phyloP scores from a whole-genome alignment of 2,888 invertebrate species.

The Capitulum mitella region DNA sequence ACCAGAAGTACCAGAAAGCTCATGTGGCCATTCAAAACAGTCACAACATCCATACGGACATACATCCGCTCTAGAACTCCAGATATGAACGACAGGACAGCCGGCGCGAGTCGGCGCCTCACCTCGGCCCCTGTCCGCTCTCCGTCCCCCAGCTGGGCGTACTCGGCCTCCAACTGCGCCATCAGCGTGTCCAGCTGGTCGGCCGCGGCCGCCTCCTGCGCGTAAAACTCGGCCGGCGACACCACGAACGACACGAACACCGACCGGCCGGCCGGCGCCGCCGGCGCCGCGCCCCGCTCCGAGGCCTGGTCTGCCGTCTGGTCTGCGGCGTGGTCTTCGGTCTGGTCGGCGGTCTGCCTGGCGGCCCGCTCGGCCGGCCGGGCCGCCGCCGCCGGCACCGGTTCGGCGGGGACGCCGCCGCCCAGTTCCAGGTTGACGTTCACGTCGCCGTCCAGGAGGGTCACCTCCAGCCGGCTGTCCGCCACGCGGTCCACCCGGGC shows the following conservation, averaged over 20 bases:
- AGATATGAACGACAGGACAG: too few relatives aligned
- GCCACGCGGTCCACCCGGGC: background rate
- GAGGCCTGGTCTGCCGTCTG: background rate
- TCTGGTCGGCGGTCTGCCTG: background rate
- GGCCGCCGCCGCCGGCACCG: background rate
- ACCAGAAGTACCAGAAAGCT: too few relatives aligned
- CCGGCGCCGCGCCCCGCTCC: background rate
- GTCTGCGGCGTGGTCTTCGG: background rate
- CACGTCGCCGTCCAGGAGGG: background rate
- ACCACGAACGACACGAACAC: background rate
- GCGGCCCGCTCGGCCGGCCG: background rate
- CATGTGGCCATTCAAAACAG: too few relatives aligned
- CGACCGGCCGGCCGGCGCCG: background rate
- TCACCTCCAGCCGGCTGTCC: background rate
- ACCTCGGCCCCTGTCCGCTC: background rate
- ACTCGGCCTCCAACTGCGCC: background rate
- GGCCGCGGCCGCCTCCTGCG: background rate
- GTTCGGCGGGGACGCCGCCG: background rate
- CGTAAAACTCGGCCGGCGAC: constrained; percentile 7
- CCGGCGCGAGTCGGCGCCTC: background rate
- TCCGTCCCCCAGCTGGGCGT: background rate
- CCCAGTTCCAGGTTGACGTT: background rate
- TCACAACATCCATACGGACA: too few relatives aligned
- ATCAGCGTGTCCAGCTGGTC: background rate
- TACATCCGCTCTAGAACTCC: too few relatives aligned